Percentiles rank a stretch among this genome's conserved stretches.
phyloP scores from a whole-genome alignment of 2,113 vertebrate species.

The Rhea pennata region DNA sequence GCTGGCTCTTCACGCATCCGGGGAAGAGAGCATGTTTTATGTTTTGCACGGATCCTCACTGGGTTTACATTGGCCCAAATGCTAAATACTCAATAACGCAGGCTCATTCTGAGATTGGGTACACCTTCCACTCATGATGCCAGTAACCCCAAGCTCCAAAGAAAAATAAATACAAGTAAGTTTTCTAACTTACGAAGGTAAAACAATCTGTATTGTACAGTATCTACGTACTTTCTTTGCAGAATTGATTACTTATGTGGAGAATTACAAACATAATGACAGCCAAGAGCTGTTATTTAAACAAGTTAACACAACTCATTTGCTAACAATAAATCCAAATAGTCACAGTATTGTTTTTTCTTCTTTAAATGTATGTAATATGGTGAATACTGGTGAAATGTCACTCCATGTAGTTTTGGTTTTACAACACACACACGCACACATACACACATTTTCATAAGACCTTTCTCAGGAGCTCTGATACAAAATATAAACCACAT shows the following conservation, averaged over 20 bases:
- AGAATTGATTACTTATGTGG: neutral
- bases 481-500: neutral
- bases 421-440: neutral
- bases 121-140: neutral
- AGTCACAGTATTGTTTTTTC: neutral
- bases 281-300: slow-evolving; percentile 17
- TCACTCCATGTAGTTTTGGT: neutral
- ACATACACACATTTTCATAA: neutral
- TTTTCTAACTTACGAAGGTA: neutral
- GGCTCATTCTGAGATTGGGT: neutral
- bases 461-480: neutral
- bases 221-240: slow-evolving; percentile 4
- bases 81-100: neutral
- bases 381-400: neutral
- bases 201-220: neutral
- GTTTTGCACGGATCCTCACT: neutral
- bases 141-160: neutral
- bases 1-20: neutral
- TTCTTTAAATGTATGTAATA: neutral
- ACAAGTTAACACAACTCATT: neutral
- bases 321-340: neutral
- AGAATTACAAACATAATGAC: neutral
- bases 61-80: neutral
- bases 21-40: neutral
- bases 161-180: neutral